phyloP scores from a whole-genome alignment of 2,888 invertebrate genomes.

The Tuberolachnus salignus region DNA sequence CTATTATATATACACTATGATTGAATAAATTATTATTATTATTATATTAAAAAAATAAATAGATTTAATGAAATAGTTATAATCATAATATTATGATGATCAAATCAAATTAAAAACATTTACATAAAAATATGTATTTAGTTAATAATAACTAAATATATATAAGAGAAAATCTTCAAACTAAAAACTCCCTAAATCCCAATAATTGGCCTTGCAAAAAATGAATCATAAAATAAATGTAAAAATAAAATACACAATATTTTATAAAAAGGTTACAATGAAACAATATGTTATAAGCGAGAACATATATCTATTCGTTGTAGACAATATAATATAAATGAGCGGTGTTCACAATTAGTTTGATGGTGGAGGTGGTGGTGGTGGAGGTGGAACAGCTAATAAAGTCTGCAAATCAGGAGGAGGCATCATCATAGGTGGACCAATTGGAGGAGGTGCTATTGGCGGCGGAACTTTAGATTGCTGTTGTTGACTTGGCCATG shows the following conservation, averaged over 20 bases:
- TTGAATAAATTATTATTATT: background rate
- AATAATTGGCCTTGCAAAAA: constrained; percentile 8
- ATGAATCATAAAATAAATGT: constrained; percentile 22
- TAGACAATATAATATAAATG: background rate
- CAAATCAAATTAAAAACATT: background rate
- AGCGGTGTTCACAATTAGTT: background rate
- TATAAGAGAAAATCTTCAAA: constrained; percentile 8
- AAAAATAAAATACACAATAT: constrained; percentile 33
- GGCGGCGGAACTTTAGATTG: constrained; percentile 9
- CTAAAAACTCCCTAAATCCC: constrained; percentile 20
- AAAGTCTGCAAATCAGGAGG: constrained; percentile 60
- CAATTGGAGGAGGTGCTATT: background rate
- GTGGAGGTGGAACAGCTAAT: constrained; percentile 61
- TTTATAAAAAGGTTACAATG: constrained; percentile 7
- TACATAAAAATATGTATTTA: constrained; percentile 11
- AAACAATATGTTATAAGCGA: constrained; percentile 3
- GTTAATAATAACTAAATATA: background rate
- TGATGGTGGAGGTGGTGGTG: constrained; percentile 60
- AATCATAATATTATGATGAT: background rate
- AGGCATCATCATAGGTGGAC: constrained; percentile 52
- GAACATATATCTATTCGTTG: background rate
- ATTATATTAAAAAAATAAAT: no score
- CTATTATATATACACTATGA: no score
- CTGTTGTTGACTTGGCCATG: constrained; percentile 58
- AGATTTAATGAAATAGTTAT: no score